Conservation (phyloP, 2,888 invertebrate genomes). For the Xiphydria camelus region DNA sequence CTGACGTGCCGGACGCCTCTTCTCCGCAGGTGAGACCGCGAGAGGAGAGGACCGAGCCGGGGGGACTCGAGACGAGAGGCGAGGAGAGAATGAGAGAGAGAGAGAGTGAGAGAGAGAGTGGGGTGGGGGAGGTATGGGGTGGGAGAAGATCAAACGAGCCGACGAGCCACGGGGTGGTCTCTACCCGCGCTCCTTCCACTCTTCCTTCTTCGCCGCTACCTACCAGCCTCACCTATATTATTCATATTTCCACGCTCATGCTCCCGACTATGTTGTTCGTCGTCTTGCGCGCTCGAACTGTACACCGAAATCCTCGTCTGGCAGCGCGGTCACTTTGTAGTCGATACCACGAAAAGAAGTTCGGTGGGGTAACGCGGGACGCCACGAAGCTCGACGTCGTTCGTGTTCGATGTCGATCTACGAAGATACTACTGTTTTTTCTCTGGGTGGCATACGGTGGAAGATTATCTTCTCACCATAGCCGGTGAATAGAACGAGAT, state of each 20-base stretch:
- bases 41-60: slow-evolving; percentile 18
- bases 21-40: slow-evolving; percentile 27
- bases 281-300: neutral
- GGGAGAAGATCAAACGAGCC: slow-evolving; percentile 57
- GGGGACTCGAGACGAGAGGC: slow-evolving; percentile 3
- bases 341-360: neutral
- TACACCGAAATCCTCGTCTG: slow-evolving; percentile 1
- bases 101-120: slow-evolving; percentile 16
- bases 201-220: slow-evolving; percentile 27
- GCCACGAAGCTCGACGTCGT: too few relatives aligned
- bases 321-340: slow-evolving; percentile 17
- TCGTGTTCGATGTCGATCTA: neutral
- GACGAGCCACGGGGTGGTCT: slow-evolving; percentile 58
- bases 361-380: neutral
- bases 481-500: too few relatives aligned
- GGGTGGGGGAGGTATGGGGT: slow-evolving; percentile 26
- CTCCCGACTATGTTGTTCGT: slow-evolving; percentile 30
- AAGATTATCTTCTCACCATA: too few relatives aligned
- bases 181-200: slow-evolving; percentile 45
- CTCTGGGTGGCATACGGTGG: too few relatives aligned
- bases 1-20: slow-evolving; percentile 47
- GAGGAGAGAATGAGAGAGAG: slow-evolving; percentile 16
- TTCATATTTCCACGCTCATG: slow-evolving; percentile 48
- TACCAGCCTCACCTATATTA: slow-evolving; percentile 43
- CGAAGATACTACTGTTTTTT: too few relatives aligned